A percentile compares a stretch with the other conserved stretches of the same genome.
Evolutionary conservation across 2,113 vertebrate genomes (phyloP).

Genomic region (human): DNA sequence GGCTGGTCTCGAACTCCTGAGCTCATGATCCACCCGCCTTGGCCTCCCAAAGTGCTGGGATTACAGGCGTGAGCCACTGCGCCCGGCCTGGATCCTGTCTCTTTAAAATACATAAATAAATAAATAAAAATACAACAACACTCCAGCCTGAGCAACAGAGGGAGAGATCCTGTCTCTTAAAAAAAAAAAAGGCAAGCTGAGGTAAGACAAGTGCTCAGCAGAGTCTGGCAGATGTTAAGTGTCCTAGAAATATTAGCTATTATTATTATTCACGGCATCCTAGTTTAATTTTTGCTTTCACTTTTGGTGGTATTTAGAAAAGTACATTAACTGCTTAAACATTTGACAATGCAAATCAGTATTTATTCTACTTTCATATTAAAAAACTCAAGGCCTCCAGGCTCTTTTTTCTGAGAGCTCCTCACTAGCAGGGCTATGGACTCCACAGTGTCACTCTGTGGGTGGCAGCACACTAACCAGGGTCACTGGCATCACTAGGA

Average conservation of each 20-base stretch:
- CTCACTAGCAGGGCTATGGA: neutral
- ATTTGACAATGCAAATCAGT: constrained; percentile 1
- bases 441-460: neutral
- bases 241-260: neutral
- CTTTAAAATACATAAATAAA: no score
- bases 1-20: no score
- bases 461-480: neutral
- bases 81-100: no score
- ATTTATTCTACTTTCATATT: neutral
- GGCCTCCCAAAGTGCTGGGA: no score
- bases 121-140: no score
- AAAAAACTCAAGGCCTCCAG: neutral
- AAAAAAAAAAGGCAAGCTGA: neutral
- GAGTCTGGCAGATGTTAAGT: neutral
- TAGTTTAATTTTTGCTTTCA: neutral
- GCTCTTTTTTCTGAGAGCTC: neutral
- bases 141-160: no score
- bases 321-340: constrained; percentile 10
- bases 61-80: no score
- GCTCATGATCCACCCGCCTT: no score
- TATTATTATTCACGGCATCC: neutral
- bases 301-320: constrained; percentile 26
- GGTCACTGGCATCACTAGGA: neutral
- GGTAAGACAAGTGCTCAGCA: neutral
- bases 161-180: no score